phyloP scores from a whole-genome alignment of 2,888 invertebrate genomes.

The Erannis defoliaria region DNA sequence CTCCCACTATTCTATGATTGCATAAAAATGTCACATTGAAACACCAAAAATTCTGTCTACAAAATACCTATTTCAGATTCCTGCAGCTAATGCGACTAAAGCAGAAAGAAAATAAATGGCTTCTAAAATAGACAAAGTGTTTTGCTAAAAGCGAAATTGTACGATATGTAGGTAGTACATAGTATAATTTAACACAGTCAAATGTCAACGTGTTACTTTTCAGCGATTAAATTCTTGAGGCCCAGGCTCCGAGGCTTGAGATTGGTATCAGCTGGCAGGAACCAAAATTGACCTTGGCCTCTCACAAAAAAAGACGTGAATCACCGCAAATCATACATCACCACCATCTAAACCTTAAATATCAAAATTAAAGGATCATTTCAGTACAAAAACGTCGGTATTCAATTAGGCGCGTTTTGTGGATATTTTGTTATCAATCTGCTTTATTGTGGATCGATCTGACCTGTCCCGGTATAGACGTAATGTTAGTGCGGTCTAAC shows the following conservation, averaged over 20 bases:
- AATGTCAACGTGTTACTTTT: slow-evolving; percentile 56
- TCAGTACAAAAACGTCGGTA: slow-evolving; percentile 23
- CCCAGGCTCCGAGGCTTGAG: slow-evolving; percentile 54
- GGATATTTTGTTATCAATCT: slow-evolving; percentile 47
- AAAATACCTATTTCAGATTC: too few relatives aligned
- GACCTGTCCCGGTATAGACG: slow-evolving; percentile 38
- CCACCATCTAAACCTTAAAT: slow-evolving; percentile 21
- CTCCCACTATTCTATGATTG: too few relatives aligned
- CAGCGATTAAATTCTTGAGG: slow-evolving; percentile 59
- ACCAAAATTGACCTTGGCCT: too few relatives aligned
- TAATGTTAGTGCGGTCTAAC: slow-evolving; percentile 51
- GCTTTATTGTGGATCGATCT: slow-evolving; percentile 47
- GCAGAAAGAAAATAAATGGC: too few relatives aligned
- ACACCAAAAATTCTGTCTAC: too few relatives aligned
- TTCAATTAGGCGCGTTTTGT: slow-evolving; percentile 42
- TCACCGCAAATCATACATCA: too few relatives aligned
- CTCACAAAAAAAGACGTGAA: too few relatives aligned
- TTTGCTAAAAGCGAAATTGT: too few relatives aligned
- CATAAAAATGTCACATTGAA: too few relatives aligned
- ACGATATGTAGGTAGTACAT: too few relatives aligned
- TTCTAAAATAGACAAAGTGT: too few relatives aligned
- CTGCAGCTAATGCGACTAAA: too few relatives aligned
- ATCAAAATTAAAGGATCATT: slow-evolving; percentile 32
- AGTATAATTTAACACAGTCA: slow-evolving; percentile 29
- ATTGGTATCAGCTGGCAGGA: slow-evolving; percentile 66